Base-by-base conservation (phyloP, 2,797 vertebrate genomes). In the Sebastiscus albofasciatus region DNA sequence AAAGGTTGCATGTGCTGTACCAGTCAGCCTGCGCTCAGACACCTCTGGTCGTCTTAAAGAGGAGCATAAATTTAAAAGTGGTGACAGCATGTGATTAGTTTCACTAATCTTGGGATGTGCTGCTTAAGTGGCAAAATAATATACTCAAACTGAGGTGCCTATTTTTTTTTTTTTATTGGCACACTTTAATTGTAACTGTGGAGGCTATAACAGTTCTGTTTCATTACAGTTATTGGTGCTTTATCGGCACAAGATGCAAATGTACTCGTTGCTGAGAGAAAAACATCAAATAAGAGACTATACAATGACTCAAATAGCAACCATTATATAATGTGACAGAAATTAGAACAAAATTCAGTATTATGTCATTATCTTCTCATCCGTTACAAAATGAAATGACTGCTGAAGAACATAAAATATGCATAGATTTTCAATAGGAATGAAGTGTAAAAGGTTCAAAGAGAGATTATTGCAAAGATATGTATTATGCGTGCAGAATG, bases 71-170 rank as follows among this genome's bases (percentile, higher is more conserved):
- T 83, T 87, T 72, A 36, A 65, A 81, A 58, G 42, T 26, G 78
- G 67, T 74, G 80, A 82, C 85, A 80, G 84, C 74, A 10, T 90
- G 72, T 85, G 62, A 88, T 90, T 88, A 85, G 75, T 84, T 80
- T 74, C 34, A 67, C 22, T 77, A 49, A 49, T 34, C 29, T 20
- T 18, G n/a, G 64, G 72, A 78, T 80, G 52, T 81, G 71, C 70
- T 72, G 69, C 83, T 78, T 60, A 83, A 85, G 76, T 72, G 76
- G 72, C 56, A 70, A 22, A 70, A 70, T 80, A 77, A 83, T 75
- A 62, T 42, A 65, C 60, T 74, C 61, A 54, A 33, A 71, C 52
- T 26, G 42, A 56, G 54, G 72, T 34, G 33, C 16, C 22, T 26
- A 10, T 68, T 75, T 87, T 69, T 76, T 72, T 76, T 79, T 77